Percentiles rank a stretch among this genome's conserved stretches.
These are phyloP conservation scores for Falco peregrinus DNA, from an alignment of 2,797 vertebrate genomes.

Conservation along the genomic window DNA sequence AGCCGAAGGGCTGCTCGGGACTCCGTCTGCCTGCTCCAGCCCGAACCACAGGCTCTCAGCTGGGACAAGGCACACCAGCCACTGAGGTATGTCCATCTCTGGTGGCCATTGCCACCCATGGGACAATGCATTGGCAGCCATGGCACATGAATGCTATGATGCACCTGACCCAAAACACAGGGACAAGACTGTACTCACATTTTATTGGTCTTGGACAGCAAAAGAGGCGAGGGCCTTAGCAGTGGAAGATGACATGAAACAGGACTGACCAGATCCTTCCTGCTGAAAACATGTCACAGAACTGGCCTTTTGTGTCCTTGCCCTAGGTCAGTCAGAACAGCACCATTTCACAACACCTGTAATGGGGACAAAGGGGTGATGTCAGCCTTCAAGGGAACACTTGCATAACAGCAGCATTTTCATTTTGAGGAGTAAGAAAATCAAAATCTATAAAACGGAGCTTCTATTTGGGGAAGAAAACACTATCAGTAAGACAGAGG, in stretches of 20 bases:
- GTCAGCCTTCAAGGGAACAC: neutral
- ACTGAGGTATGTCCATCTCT: neutral
- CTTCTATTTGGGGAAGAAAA: neutral
- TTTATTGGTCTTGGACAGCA: neutral
- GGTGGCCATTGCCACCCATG: neutral
- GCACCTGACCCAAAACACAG: neutral
- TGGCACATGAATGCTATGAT: rapidly evolving
- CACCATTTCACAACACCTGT: neutral
- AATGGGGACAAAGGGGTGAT: neutral
- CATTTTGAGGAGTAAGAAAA: neutral
- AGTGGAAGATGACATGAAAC: neutral
- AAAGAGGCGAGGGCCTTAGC: neutral
- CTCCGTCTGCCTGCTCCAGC: neutral
- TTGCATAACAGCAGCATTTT: neutral
- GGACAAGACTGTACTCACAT: neutral
- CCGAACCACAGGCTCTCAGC: neutral
- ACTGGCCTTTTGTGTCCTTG: neutral
- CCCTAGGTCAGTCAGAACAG: neutral
- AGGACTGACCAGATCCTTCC: neutral
- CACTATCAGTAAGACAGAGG: neutral
- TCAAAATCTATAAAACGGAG: neutral
- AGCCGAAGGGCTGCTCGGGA: neutral
- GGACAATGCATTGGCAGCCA: rapidly evolving
- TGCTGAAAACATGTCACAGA: neutral
- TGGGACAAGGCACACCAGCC: neutral